Percentiles rank a stretch among this genome's conserved stretches.
Evolutionary conservation across 1,140 invertebrate species (phyloP).

Genomic region (Nautilus pompilius): DNA sequence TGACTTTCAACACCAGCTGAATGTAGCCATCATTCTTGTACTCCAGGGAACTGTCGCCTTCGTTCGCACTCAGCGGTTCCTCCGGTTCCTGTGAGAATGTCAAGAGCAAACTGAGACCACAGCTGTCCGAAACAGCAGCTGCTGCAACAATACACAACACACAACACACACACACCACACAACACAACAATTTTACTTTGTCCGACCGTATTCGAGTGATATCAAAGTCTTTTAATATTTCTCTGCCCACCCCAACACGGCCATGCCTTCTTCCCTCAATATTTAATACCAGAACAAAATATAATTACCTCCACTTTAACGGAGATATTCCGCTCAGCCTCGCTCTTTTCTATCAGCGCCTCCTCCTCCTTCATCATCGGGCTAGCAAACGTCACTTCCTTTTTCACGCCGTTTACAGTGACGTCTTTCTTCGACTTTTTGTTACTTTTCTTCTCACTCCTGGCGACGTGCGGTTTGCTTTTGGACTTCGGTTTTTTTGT

Average conservation of each 20-base stretch:
- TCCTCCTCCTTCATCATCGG: constrained; percentile 34
- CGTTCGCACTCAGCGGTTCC: too few relatives aligned
- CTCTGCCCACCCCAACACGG: too few relatives aligned
- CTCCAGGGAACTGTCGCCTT: constrained; percentile 24
- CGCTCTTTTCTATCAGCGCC: constrained; percentile 32
- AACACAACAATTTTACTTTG: too few relatives aligned
- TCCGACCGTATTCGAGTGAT: too few relatives aligned
- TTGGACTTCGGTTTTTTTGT: neutral
- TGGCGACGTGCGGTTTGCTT: neutral
- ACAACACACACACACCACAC: too few relatives aligned
- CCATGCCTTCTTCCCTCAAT: too few relatives aligned
- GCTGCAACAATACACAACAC: too few relatives aligned
- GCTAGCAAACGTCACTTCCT: constrained; percentile 34
- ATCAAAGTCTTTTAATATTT: too few relatives aligned
- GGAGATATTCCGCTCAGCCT: constrained; percentile 23
- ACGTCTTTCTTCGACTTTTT: constrained; percentile 24
- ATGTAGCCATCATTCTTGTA: constrained; percentile 53
- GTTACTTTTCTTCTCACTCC: constrained; percentile 18
- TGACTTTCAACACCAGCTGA: constrained; percentile 53
- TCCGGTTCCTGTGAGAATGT: too few relatives aligned
- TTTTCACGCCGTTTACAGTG: constrained; percentile 19
- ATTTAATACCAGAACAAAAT: too few relatives aligned
- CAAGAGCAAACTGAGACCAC: too few relatives aligned
- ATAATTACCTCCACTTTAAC: constrained; percentile 28
- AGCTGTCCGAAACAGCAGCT: too few relatives aligned